Conservation (phyloP, 2,113 vertebrate genomes). For the Zosterops pallidus region DNA sequence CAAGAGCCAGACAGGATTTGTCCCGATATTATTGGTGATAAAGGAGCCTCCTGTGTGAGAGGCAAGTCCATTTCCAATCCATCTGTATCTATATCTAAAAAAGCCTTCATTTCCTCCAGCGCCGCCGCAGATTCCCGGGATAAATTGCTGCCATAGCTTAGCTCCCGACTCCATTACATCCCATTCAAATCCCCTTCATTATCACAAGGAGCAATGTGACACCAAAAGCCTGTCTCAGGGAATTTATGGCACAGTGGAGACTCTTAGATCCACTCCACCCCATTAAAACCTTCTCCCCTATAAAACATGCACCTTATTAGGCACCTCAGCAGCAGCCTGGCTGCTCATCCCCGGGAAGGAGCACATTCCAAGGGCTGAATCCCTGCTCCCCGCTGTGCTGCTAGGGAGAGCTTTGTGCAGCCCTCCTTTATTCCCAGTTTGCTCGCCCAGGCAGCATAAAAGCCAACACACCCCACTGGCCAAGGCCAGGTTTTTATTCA, state of each 20-base stretch:
- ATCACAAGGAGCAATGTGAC: constrained; percentile 57
- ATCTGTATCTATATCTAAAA: constrained; percentile 47
- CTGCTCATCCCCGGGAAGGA: neutral
- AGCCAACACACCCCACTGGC: neutral
- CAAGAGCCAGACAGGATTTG: constrained; percentile 37
- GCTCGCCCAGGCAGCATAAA: neutral
- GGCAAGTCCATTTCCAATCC: constrained; percentile 30
- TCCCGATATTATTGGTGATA: constrained; percentile 31
- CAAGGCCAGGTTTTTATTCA: neutral
- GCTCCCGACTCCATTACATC: constrained; percentile 50
- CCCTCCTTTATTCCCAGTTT: neutral
- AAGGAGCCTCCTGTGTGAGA: constrained; percentile 42
- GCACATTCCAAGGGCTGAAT: fast-evolving
- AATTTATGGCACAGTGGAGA: constrained; percentile 61
- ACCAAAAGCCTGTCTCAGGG: constrained; percentile 51
- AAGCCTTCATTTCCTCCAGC: neutral
- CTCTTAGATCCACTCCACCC: constrained; percentile 59
- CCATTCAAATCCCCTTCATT: constrained; percentile 70
- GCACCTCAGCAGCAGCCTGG: neutral
- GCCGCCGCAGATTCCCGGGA: neutral
- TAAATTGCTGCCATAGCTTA: constrained; percentile 47
- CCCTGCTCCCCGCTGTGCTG: neutral
- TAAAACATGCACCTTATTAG: constrained; percentile 58
- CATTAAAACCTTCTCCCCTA: constrained; percentile 59
- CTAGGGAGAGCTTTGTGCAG: neutral